These are phyloP conservation scores for Hypanus sabinus DNA, from an alignment of 2,113 vertebrate genomes.

Conservation along the genomic window DNA sequence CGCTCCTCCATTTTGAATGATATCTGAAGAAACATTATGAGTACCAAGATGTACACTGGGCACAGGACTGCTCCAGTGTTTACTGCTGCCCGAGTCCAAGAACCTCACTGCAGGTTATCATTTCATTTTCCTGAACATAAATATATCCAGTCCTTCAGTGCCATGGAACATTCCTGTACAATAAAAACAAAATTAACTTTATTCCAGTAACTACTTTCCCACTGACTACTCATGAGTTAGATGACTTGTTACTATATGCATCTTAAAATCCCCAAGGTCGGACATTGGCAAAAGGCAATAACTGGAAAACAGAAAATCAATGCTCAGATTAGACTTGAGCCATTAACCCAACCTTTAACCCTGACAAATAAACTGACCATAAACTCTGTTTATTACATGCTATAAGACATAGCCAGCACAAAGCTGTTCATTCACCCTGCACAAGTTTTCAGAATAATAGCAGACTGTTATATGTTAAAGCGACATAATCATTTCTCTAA, in stretches of 20 bases:
- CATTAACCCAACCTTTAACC: not conserved
- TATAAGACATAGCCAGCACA: not conserved
- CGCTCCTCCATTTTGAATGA: too few relatives aligned
- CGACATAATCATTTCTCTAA: not conserved
- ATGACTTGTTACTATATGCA: not conserved
- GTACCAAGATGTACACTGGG: too few relatives aligned
- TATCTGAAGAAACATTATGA: too few relatives aligned
- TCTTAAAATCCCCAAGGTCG: not conserved
- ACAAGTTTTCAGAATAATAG: not conserved
- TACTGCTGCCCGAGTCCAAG: too few relatives aligned
- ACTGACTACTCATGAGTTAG: not conserved
- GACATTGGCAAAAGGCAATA: not conserved
- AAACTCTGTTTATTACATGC: not conserved
- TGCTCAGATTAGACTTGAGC: not conserved
- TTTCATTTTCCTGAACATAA: not conserved
- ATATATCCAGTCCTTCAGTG: not conserved
- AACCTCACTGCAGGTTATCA: too few relatives aligned
- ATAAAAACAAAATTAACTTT: not conserved
- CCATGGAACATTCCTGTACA: not conserved
- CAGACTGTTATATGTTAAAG: not conserved
- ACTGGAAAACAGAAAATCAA: not conserved
- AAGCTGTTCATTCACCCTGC: not conserved
- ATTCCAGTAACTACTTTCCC: not conserved
- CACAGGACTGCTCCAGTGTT: too few relatives aligned
- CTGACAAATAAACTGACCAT: not conserved